Evolutionary conservation across 2,797 vertebrate species (phyloP).

Genomic region (Cynopterus sphinx): DNA sequence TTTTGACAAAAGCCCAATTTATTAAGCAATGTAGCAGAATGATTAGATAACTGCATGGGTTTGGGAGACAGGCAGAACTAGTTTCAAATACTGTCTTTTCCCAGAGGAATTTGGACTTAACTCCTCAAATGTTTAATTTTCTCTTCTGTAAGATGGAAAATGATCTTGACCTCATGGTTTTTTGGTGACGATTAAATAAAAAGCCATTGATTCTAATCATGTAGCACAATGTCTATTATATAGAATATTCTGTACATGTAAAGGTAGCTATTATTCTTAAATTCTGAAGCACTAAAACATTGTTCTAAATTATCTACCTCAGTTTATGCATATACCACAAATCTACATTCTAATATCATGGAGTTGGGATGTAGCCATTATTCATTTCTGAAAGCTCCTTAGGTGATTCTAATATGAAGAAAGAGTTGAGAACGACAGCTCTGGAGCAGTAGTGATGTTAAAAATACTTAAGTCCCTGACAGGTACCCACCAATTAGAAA

Average conservation of each 20-base stretch:
- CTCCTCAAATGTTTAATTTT: neutral
- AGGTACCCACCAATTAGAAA: neutral
- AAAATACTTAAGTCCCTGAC: neutral
- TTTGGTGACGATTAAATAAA: neutral
- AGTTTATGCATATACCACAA: neutral
- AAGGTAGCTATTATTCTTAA: neutral
- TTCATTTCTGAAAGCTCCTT: neutral
- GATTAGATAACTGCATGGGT: neutral
- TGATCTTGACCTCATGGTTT: neutral
- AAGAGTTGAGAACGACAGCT: neutral
- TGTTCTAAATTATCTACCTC: neutral
- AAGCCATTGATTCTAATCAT: neutral
- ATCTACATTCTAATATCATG: neutral
- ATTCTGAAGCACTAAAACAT: neutral
- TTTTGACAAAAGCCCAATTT: conserved; percentile 7
- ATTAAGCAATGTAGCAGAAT: neutral
- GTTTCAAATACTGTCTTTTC: neutral
- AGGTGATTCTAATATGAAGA: neutral
- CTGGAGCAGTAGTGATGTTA: neutral
- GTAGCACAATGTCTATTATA: neutral
- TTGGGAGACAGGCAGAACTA: neutral
- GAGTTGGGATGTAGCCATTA: too few relatives aligned
- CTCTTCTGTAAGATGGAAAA: neutral
- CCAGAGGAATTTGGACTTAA: neutral
- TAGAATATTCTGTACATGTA: neutral